Evolutionary conservation across 2,113 vertebrate genomes (phyloP), one percentile per base, ranked within the genome.

Genomic region (Clinocottus analis): DNA sequence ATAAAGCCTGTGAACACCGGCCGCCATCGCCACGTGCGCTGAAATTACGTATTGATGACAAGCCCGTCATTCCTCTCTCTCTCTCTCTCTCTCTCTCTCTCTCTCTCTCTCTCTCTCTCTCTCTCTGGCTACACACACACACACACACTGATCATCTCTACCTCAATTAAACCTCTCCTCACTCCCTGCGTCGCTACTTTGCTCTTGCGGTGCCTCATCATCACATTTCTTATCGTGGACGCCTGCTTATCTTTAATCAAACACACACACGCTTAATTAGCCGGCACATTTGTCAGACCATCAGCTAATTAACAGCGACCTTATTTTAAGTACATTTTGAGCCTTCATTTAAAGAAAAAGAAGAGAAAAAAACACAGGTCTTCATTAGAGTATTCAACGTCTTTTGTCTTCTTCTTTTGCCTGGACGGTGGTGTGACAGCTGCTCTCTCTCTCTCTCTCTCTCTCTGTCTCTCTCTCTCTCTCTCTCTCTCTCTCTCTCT

Each of bases 231-330:
- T 89, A 91, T 93, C 91, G 66, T 67, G 80, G 80, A 78, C 77
- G 83, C 84, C 81, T 79, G 70, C 87, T 88, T 92, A 93, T 93
- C 92, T 90, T 90, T 93, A 92, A 93, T 94, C 92, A 91, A 92
- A 92, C 91, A 88, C 90, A 92, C 71, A 83, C 86, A 41, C 37
- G 83, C 88, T 90, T 94, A 93, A 94, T 94, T 93, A 93, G 90
- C 84, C 41, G 2, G 62, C 89, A 91, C 90, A 80, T 93, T 92
- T 90, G 85, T 91, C 90, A 87, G 84, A 82, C 70, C 86, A 61
- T 93, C 92, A 70, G 85, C 90, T 94, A 93, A 94, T 94, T 93
- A 94, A 87, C 80, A 79, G 43, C 83, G 89, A 91, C 93, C 93
- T 91, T 91, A 90, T 93, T 93, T 80, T 80, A 76, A 89, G 83